These are phyloP conservation scores for Eupithecia abbreviata DNA, from an alignment of 2,888 invertebrate species.

Conservation along the genomic window DNA sequence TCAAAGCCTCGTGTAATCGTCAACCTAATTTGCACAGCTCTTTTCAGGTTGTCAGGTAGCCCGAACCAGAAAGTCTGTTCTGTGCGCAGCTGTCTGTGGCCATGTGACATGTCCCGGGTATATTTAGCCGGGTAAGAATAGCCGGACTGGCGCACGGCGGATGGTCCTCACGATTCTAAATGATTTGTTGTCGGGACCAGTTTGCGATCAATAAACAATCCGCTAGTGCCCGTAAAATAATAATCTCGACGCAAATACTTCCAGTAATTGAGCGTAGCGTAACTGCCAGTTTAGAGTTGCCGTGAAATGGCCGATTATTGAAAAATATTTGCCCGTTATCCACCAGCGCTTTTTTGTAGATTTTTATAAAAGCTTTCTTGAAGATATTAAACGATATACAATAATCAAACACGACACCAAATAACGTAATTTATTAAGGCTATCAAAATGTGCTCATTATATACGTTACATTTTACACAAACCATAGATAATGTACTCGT, in stretches of 20 bases:
- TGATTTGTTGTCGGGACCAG: constrained; percentile 46
- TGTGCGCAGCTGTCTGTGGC: constrained; percentile 9
- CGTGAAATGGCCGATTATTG: neutral
- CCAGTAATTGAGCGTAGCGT: constrained; percentile 9
- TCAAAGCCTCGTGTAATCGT: neutral
- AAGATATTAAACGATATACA: neutral
- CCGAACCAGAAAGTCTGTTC: constrained; percentile 1
- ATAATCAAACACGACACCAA: neutral
- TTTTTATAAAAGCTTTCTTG: neutral
- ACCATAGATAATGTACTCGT: neutral
- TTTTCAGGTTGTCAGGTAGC: neutral
- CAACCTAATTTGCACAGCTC: neutral
- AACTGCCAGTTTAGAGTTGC: neutral
- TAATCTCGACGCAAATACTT: constrained; percentile 16
- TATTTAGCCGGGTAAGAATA: constrained; percentile 76
- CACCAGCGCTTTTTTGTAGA: neutral
- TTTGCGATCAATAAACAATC: constrained; percentile 44
- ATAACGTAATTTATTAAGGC: neutral
- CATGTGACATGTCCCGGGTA: constrained; percentile 69
- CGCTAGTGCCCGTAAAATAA: constrained; percentile 17
- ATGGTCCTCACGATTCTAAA: constrained; percentile 42
- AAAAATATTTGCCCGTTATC: neutral
- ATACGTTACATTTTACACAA: neutral
- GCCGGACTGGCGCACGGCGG: constrained; percentile 46
- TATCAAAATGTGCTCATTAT: neutral